A percentile compares a stretch with the other conserved stretches of the same genome.
Conservation (phyloP, 2,797 vertebrate species). For the Natrix natrix region DNA sequence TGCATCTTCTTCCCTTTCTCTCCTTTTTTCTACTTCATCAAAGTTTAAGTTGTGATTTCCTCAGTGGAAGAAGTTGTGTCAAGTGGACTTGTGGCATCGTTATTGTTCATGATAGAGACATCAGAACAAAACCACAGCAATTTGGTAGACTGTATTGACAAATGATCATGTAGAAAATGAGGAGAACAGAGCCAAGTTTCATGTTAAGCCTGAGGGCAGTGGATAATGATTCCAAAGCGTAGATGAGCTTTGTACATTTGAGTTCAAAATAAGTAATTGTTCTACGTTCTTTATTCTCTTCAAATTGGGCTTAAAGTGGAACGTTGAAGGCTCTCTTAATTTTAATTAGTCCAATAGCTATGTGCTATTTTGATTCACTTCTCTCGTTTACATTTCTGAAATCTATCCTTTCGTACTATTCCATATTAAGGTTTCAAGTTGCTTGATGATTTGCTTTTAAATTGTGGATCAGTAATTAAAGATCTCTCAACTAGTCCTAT, state of each 20-base stretch:
- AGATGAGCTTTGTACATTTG: constrained; percentile 50
- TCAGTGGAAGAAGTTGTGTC: background rate
- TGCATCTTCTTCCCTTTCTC: background rate
- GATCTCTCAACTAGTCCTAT: background rate
- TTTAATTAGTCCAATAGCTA: constrained; percentile 57
- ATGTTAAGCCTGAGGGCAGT: constrained; percentile 52
- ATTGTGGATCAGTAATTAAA: background rate
- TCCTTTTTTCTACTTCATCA: background rate
- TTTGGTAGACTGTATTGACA: constrained; percentile 38
- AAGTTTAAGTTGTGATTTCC: background rate
- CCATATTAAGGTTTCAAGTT: background rate
- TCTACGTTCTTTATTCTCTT: constrained; percentile 33
- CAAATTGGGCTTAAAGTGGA: constrained; percentile 54
- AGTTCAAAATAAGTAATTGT: constrained; percentile 59
- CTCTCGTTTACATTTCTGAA: constrained; percentile 36
- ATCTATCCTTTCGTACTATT: background rate
- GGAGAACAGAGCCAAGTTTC: constrained; percentile 51
- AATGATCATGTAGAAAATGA: background rate
- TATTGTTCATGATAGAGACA: constrained; percentile 41
- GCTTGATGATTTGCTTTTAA: background rate
- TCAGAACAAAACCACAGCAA: background rate
- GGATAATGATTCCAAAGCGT: constrained; percentile 48
- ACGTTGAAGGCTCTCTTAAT: constrained; percentile 42
- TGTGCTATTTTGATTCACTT: constrained; percentile 29
- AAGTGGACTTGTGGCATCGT: background rate